Base-by-base conservation (phyloP, 2,797 vertebrate species). In the Gadopsis bispinosus region DNA sequence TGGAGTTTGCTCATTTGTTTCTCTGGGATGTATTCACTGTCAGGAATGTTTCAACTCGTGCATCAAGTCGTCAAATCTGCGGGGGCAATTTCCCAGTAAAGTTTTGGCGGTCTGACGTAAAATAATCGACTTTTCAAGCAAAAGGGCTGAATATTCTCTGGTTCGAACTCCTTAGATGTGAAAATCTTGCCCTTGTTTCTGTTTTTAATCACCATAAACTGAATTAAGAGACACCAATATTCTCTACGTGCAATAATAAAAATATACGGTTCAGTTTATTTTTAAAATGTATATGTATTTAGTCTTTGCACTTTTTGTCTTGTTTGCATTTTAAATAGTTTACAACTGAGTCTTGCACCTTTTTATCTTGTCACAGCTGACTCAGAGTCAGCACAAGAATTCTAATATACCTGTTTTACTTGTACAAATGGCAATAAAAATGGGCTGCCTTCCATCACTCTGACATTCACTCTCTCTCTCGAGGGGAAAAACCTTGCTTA, bases 371-470 rank as follows among this genome's bases (percentile, higher is more conserved):
- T 26, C 26, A 26, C 26, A 26, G 26, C 26, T 26, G 26, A 26
- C 26, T 26, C 26, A 26, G 26, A 26, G 26, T 26, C 26, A 26
- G 26, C 26, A 26, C 26, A 26, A 26, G 26, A 26, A 26, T 26
- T 26, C 26, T 2, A 26, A 26, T 26, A 26, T 26, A 26, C 26
- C 26, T 26, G 26, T 26, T 26, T 26, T 26, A 26, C 26, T 26
- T 26, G 26, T 26, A 26, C 26, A 26, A 26, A 26, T 26, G 26
- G 26, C 26, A 26, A 26, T 26, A 26, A 26, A 87, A 83, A 70
- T 69, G 22, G 20, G 61, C 48, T 20, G 14, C 80, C 80, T 80
- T 89, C 80, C 69, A 80, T 89, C 85, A 86, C 66, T 50, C 45
- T 65, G 78, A 77, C 84, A 81, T 65, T 47, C 39, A 7, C 43